phyloP scores from a whole-genome alignment of 2,797 vertebrate species.

The Anguilla megastoma region DNA sequence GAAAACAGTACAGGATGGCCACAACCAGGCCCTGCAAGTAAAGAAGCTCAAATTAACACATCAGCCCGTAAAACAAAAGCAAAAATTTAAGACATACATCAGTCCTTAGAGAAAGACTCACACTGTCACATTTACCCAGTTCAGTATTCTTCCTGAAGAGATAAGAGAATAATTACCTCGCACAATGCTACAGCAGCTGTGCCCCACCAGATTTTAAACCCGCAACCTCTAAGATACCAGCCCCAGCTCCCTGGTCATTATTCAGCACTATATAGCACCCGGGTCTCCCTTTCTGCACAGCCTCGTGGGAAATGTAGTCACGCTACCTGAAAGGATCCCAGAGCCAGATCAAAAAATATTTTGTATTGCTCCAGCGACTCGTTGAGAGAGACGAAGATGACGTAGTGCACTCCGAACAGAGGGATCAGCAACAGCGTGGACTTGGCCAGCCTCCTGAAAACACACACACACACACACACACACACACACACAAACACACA shows the following conservation, averaged over 20 bases:
- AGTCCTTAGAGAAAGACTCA: neutral
- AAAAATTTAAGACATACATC: neutral
- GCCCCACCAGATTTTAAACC: neutral
- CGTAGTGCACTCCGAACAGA: conserved; percentile 88
- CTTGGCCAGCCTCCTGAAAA: conserved; percentile 83
- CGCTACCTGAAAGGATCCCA: conserved; percentile 90
- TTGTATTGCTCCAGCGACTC: conserved; percentile 77
- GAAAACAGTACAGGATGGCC: conserved; percentile 87
- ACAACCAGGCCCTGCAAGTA: conserved; percentile 83
- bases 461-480: neutral
- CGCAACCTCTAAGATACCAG: neutral
- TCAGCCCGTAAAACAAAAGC: neutral
- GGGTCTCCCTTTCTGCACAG: neutral
- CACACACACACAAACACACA: neutral
- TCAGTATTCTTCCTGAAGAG: neutral
- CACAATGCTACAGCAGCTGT: neutral
- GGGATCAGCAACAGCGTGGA: conserved; percentile 90
- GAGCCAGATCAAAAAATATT: conserved; percentile 86
- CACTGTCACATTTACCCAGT: neutral
- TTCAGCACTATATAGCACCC: neutral
- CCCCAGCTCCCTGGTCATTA: neutral
- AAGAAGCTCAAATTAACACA: neutral
- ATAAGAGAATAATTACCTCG: too few relatives aligned
- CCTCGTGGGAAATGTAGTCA: neutral
- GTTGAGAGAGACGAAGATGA: conserved; percentile 81